Base-by-base conservation (phyloP, 2,888 invertebrate genomes). In the Achlya flavicornis region DNA sequence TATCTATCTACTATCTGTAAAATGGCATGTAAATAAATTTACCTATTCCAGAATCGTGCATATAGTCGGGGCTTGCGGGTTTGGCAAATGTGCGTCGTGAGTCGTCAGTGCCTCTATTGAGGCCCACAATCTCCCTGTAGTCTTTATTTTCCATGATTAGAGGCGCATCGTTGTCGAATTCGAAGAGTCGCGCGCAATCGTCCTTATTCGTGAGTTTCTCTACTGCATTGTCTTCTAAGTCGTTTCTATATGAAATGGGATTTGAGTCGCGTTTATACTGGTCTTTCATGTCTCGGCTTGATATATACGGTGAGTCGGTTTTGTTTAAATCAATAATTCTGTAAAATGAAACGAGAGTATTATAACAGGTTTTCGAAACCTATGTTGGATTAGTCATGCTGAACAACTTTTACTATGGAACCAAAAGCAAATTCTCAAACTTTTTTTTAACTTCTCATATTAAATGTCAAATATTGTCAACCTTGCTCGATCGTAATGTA, bases 111-210 rank as follows among this genome's bases (percentile, higher is more conserved):
- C 90, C 90, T 87, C 92, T 91, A 76, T 94, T 94, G 70, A 92
- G 87, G 58, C 91, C 91, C 53, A 93, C 88, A 68, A 93, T 91
- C 79, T 92, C 92, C 63, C 92, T 83, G 64, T 91, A 93, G 67
- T 94, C 94, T 76, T 91, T 92, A 64, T 92, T 92, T 73, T 93
- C 94, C 86, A 91, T 87, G 57, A 95, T 94, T 38, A 93, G 85
- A 0, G 93, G 93, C 4, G 93, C 93, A 74, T 94, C 94, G 77
- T 95, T 95, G 74, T 95, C 95, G 78, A 95, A 95, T 79, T 95
- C 95, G 79, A 95, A 94, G 53, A 94, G 84, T 61, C 92, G 84
- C 59, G 94, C 89, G 81, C 94, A 94, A 70, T 93, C 94, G 58
- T 92, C 94, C 72, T 91, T 90, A 77, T 86, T 87, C 2, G 90